Percentiles rank a stretch among this genome's conserved stretches.
Evolutionary conservation across 2,888 invertebrate genomes (phyloP).

Genomic region (Cabera pusaria): DNA sequence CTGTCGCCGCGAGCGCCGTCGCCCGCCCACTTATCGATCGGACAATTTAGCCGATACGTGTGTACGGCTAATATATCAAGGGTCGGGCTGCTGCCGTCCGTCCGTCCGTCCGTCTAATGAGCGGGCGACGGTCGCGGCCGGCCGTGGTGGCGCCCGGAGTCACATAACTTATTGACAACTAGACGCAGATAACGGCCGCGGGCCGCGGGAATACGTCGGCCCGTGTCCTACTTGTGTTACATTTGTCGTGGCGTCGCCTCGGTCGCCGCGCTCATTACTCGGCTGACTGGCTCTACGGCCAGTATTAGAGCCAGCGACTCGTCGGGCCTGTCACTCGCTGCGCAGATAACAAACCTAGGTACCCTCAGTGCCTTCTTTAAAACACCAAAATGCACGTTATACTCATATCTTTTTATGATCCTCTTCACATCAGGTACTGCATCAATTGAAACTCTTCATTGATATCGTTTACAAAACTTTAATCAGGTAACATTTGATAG

Average conservation of each 20-base stretch:
- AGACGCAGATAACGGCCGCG: conserved; percentile 33
- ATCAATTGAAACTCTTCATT: no score
- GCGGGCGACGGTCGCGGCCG: conserved; percentile 16
- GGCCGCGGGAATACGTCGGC: conserved; percentile 19
- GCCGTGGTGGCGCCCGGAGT: conserved; percentile 13
- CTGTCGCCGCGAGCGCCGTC: conserved; percentile 32
- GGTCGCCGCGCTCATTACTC: no score
- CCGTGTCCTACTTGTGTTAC: conserved; percentile 16
- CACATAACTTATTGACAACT: conserved; percentile 40
- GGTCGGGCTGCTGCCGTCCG: conserved; percentile 41
- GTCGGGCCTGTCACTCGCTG: neutral
- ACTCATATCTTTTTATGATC: no score
- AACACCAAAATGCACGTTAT: no score
- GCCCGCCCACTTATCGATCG: conserved; percentile 74
- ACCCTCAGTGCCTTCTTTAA: no score
- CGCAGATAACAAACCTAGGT: no score
- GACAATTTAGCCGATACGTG: conserved; percentile 70
- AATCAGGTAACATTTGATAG: no score
- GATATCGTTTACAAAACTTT: no score
- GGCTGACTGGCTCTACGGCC: no score
- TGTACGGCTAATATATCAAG: conserved; percentile 68
- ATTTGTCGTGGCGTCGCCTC: conserved; percentile 8
- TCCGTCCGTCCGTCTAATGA: conserved; percentile 37
- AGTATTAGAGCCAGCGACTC: neutral
- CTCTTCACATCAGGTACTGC: no score